phyloP scores from a whole-genome alignment of 2,888 invertebrate species.

The Scaeva pyrastri region DNA sequence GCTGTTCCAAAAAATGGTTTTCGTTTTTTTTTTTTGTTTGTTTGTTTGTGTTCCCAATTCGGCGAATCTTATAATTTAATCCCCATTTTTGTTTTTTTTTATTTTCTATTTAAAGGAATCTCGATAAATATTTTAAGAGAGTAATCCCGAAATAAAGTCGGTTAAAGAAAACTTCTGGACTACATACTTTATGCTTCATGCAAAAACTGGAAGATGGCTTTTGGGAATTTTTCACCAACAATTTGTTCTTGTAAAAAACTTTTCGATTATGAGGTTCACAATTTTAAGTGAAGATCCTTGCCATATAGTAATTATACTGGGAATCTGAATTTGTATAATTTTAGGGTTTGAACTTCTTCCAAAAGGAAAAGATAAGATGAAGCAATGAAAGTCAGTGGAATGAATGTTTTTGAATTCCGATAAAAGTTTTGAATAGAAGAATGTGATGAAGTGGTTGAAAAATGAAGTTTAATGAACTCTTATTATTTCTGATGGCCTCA shows the following conservation, averaged over 20 bases:
- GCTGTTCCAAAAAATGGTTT: slow-evolving; percentile 1
- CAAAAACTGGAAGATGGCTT: neutral
- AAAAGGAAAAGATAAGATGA: slow-evolving; percentile 1
- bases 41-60: neutral
- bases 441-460: slow-evolving; percentile 8
- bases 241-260: slow-evolving; percentile 34
- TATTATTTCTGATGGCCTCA: neutral
- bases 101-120: slow-evolving; percentile 37
- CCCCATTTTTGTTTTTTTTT: slow-evolving; percentile 4
- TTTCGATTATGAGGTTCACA: slow-evolving; percentile 54
- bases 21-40: neutral
- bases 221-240: slow-evolving; percentile 28
- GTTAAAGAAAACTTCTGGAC: neutral
- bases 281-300: slow-evolving; percentile 5
- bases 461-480: neutral
- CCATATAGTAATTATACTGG: slow-evolving; percentile 55
- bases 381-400: slow-evolving; percentile 11
- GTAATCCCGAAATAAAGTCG: slow-evolving; percentile 4
- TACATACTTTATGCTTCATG: neutral
- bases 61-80: neutral
- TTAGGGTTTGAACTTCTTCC: neutral
- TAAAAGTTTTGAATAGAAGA: slow-evolving; percentile 7
- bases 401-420: neutral
- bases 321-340: slow-evolving; percentile 7
- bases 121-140: slow-evolving; percentile 65